Conservation (phyloP, 2,888 invertebrate species). For the Idaea straminata region DNA sequence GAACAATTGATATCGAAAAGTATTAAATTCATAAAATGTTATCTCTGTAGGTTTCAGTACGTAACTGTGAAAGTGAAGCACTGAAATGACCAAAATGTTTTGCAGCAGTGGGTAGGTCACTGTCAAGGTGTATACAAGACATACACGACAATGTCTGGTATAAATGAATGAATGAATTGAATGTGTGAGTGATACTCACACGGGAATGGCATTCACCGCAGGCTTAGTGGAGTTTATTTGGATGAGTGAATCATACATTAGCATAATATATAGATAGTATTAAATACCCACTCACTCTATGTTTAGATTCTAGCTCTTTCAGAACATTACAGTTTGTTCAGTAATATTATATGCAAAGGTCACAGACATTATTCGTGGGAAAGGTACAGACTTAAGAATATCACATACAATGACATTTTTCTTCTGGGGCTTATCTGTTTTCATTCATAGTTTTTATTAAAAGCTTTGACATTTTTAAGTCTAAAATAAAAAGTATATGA, state of each 20-base stretch:
- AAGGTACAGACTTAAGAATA: too few relatives aligned
- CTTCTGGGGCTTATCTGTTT: too few relatives aligned
- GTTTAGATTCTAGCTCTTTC: neutral
- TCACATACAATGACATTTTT: too few relatives aligned
- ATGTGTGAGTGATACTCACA: neutral
- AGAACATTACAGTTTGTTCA: neutral
- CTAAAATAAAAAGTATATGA: too few relatives aligned
- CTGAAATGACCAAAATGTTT: neutral
- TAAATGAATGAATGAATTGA: neutral
- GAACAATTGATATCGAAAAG: too few relatives aligned
- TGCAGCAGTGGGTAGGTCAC: neutral
- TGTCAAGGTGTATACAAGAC: neutral
- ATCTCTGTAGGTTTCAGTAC: neutral
- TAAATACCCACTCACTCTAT: neutral
- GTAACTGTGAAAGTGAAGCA: neutral
- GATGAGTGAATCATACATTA: neutral
- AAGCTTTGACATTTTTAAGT: too few relatives aligned
- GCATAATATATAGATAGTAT: neutral
- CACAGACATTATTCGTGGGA: too few relatives aligned
- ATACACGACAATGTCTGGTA: neutral
- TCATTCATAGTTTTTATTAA: too few relatives aligned
- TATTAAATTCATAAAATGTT: neutral
- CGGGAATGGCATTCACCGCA: neutral
- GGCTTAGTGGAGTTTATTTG: neutral
- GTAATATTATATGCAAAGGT: neutral